Evolutionary conservation across 2,113 vertebrate species (phyloP).

Genomic region (Pandion haliaetus): DNA sequence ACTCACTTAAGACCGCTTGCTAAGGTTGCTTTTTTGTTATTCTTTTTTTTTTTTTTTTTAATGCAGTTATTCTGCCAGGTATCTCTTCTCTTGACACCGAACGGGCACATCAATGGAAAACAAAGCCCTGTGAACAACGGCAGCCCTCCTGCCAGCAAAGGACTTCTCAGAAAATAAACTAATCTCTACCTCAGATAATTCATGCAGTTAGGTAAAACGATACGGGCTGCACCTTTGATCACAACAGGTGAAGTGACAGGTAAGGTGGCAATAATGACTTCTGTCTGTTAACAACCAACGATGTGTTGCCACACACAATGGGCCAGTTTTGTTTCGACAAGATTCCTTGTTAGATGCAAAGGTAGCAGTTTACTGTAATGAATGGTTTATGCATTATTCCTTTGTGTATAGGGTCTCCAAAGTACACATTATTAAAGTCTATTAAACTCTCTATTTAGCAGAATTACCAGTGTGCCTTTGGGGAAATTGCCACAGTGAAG

Average conservation of each 20-base stretch:
- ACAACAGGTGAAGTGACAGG: slow-evolving; percentile 5
- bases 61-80: not conserved
- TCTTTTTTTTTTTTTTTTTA: not conserved
- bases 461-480: slow-evolving; percentile 74
- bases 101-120: not conserved
- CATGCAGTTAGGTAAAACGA: not conserved
- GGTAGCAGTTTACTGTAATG: slow-evolving; percentile 77
- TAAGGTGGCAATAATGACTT: slow-evolving; percentile 10
- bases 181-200: not conserved
- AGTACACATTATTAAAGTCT: slow-evolving; percentile 78
- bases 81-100: not conserved
- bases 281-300: not conserved
- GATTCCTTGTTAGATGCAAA: slow-evolving; percentile 68
- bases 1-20: not conserved
- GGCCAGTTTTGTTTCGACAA: slow-evolving; percentile 18
- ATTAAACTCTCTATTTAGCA: slow-evolving; percentile 80
- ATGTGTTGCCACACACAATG: not conserved
- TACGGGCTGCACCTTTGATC: not conserved
- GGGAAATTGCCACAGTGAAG: slow-evolving; percentile 75
- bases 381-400: slow-evolving; percentile 77
- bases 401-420: slow-evolving; percentile 74
- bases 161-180: not conserved
- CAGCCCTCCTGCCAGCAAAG: not conserved
- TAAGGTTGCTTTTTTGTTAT: not conserved
- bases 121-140: not conserved